A percentile compares a stretch with the other conserved stretches of the same genome.
Conservation (phyloP, 2,888 invertebrate genomes). For the Mystacides longicornis region DNA sequence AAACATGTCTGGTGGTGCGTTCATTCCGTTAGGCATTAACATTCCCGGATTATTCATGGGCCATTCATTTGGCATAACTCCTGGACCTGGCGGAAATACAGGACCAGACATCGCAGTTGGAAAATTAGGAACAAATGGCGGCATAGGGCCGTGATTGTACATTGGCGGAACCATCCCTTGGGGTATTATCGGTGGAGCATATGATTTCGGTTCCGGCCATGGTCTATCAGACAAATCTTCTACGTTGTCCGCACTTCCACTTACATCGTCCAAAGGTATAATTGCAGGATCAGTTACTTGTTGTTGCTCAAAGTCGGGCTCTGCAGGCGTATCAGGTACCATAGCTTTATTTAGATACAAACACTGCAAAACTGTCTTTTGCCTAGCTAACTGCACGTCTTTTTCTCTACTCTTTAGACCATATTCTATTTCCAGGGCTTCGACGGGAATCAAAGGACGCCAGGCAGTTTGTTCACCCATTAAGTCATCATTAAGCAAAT, state of each 20-base stretch:
- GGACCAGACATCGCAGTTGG: constrained; percentile 43
- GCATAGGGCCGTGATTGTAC: constrained; percentile 43
- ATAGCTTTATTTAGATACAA: constrained; percentile 72
- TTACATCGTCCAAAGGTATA: constrained; percentile 85
- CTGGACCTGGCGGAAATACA: constrained; percentile 37
- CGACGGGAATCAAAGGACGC: constrained; percentile 64
- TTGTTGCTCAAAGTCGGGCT: constrained; percentile 80
- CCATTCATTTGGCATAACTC: constrained; percentile 36
- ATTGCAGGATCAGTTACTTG: constrained; percentile 67
- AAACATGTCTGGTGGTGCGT: constrained; percentile 43
- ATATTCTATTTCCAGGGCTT: constrained; percentile 56
- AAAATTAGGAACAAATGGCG: constrained; percentile 43
- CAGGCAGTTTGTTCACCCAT: constrained; percentile 79
- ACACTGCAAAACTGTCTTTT: constrained; percentile 75
- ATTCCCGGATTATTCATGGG: constrained; percentile 37
- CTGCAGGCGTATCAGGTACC: constrained; percentile 81
- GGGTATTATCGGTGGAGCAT: constrained; percentile 39
- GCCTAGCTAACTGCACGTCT: constrained; percentile 78
- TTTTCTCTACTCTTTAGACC: constrained; percentile 81
- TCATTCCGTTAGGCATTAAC: constrained; percentile 45
- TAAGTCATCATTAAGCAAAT: constrained; percentile 65
- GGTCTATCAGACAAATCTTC: constrained; percentile 69
- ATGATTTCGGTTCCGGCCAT: constrained; percentile 80
- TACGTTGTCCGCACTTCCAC: constrained; percentile 72
- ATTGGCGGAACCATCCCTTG: constrained; percentile 32